Conservation (phyloP, 1,140 invertebrate genomes). For the Cydia amplana region DNA sequence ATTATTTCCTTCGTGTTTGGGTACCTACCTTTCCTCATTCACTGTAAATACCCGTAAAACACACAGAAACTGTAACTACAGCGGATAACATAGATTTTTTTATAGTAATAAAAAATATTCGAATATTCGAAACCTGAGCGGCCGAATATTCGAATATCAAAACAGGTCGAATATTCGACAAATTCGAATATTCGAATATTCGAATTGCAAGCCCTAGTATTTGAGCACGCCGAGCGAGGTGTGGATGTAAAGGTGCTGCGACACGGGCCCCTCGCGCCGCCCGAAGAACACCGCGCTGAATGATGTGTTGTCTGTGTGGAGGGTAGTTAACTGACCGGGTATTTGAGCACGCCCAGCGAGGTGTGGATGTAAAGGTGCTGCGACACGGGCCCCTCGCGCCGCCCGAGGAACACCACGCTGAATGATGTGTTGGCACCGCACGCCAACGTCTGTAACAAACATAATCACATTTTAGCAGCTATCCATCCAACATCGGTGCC, state of each 20-base stretch:
- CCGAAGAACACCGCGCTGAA: slow-evolving; percentile 98
- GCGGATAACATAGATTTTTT: too few relatives aligned
- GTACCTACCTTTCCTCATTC: too few relatives aligned
- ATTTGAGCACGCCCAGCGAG: slow-evolving; percentile 86
- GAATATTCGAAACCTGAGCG: too few relatives aligned
- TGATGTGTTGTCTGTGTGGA: slow-evolving; percentile 86
- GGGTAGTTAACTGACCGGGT: slow-evolving; percentile 49
- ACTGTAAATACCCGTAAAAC: too few relatives aligned
- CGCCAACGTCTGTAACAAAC: slow-evolving; percentile 81
- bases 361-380: slow-evolving; percentile 96
- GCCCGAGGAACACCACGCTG: slow-evolving; percentile 95
- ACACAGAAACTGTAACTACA: too few relatives aligned
- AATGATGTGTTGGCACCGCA: slow-evolving; percentile 96
- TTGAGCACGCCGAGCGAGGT: slow-evolving; percentile 89
- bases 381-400: slow-evolving; percentile 92
- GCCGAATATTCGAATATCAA: too few relatives aligned
- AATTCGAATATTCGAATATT: too few relatives aligned
- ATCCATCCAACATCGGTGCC: not conserved
- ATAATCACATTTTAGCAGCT: not conserved
- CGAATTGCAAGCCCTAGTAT: slow-evolving; percentile 71
- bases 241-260: slow-evolving; percentile 95
- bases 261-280: slow-evolving; percentile 91
- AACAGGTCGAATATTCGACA: too few relatives aligned
- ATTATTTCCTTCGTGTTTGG: too few relatives aligned
- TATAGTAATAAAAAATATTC: too few relatives aligned